Evolutionary conservation across 2,888 invertebrate genomes (phyloP), one percentile per base, ranked within the genome.

Genomic region (Caenorhabditis sp.): DNA sequence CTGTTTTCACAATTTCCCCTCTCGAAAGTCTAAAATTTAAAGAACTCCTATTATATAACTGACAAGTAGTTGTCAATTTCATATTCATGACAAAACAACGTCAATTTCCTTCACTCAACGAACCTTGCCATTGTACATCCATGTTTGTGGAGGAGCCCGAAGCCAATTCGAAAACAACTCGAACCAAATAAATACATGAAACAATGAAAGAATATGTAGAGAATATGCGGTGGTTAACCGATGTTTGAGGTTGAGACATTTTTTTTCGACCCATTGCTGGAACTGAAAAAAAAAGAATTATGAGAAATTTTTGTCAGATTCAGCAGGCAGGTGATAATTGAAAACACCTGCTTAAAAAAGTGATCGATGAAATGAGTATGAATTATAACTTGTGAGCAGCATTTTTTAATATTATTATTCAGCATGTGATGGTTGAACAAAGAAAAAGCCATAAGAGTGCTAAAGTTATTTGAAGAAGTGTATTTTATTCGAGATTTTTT

Each of bases 61-160:
- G 50, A 50, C n/a, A 50, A 50, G 50, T 50, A 21, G n/a, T 21
- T 25, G 21, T 53, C 53, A 53, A 53, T 53, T 53, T 53, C 53
- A 53, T 25, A 53, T 25, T 21, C 53, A 57, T 27, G 27, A 26
- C 57, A 57, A 57, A 57, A 27, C 52, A 52, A 20, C 3, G 20
- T 4, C 21, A 21, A 21, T 21, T 50, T n/a, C 20, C 17, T 50
- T 50, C 17, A 50, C 14, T 23, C 8, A 8, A 8, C 8, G 8
- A 23, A 72, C 72, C 68, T 58, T 72, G 64, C 72, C 68, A 72
- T 38, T 72, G 67, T 36, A 72, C 38, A 59, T 72, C 72, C 20
- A 43, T 53, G 0, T 67, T 61, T 21, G 49, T 26, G 21, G 58
- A 50, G 8, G 21, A 36, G 17, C 61, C 57, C 2, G 64, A 54